phyloP scores from a whole-genome alignment of 2,113 vertebrate species.

The Stegostoma tigrinum region DNA sequence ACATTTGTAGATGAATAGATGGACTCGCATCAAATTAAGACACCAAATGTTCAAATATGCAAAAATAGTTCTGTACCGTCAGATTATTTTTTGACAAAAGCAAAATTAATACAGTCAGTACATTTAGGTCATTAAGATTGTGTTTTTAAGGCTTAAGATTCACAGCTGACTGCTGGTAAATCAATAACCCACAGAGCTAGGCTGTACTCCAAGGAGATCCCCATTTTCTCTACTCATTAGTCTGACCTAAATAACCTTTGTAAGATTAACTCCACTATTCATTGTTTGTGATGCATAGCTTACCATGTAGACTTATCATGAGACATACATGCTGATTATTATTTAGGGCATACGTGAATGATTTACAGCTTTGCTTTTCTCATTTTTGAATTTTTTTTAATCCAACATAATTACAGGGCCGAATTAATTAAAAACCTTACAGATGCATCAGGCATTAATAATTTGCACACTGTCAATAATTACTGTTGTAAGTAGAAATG shows the following conservation, averaged over 20 bases:
- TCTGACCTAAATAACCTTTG: constrained; percentile 36
- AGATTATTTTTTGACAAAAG: background rate
- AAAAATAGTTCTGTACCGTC: background rate
- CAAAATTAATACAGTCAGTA: background rate
- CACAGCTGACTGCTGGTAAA: background rate
- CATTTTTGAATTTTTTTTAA: constrained; percentile 2
- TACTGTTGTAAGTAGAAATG: constrained; percentile 4
- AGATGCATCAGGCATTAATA: constrained; percentile 5
- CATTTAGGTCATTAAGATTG: constrained; percentile 18
- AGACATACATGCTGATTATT: background rate
- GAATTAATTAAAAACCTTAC: constrained; percentile 30
- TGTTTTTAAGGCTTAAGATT: background rate
- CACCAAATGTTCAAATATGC: background rate
- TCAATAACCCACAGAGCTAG: background rate
- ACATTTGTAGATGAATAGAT: background rate
- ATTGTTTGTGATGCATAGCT: constrained; percentile 10
- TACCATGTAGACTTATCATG: constrained; percentile 8
- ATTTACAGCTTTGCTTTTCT: constrained; percentile 23
- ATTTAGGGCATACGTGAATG: background rate
- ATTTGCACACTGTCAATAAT: constrained; percentile 5
- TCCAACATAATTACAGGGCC: background rate
- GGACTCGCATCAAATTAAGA: background rate
- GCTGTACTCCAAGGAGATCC: background rate
- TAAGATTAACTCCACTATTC: constrained; percentile 29
- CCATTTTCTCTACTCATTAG: constrained; percentile 28